Percentiles rank a stretch among this genome's conserved stretches.
Evolutionary conservation across 1,140 invertebrate species (phyloP).

Genomic region (Tetragonula clypearis): DNA sequence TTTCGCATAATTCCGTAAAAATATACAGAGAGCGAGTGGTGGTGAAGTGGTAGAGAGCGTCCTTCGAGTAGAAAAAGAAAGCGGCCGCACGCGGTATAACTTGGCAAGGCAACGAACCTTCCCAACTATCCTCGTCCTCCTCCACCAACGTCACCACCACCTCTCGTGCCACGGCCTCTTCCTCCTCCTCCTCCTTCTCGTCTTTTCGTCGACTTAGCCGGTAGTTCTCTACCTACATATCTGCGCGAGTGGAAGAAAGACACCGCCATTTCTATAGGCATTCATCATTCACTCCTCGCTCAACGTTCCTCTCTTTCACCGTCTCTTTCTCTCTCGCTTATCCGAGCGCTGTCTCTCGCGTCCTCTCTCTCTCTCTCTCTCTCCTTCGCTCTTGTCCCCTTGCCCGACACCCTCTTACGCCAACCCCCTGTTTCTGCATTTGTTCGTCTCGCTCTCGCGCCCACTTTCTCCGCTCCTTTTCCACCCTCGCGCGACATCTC

Average conservation of each 20-base stretch:
- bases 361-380: slow-evolving; percentile 6
- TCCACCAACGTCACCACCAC: slow-evolving; percentile 39
- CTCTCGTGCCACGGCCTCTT: slow-evolving; percentile 54
- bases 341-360: neutral
- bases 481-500: neutral
- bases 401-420: neutral
- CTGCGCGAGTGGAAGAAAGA: slow-evolving; percentile 63
- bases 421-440: slow-evolving; percentile 43
- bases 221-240: slow-evolving; percentile 53
- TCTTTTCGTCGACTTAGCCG: slow-evolving; percentile 64
- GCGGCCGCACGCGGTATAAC: slow-evolving; percentile 48
- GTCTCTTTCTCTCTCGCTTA: neutral
- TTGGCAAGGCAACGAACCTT: slow-evolving; percentile 61
- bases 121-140: slow-evolving; percentile 32
- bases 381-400: neutral
- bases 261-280: slow-evolving; percentile 72
- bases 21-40: slow-evolving; percentile 44
- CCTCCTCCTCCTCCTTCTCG: slow-evolving; percentile 19
- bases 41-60: slow-evolving; percentile 44
- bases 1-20: slow-evolving; percentile 55
- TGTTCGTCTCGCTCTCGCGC: slow-evolving; percentile 44
- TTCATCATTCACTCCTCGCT: slow-evolving; percentile 72
- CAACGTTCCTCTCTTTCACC: slow-evolving; percentile 44
- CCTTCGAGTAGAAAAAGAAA: slow-evolving; percentile 47
- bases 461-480: slow-evolving; percentile 44